Base-by-base conservation (phyloP, 2,113 vertebrate genomes). In the Calidris pygmaea region DNA sequence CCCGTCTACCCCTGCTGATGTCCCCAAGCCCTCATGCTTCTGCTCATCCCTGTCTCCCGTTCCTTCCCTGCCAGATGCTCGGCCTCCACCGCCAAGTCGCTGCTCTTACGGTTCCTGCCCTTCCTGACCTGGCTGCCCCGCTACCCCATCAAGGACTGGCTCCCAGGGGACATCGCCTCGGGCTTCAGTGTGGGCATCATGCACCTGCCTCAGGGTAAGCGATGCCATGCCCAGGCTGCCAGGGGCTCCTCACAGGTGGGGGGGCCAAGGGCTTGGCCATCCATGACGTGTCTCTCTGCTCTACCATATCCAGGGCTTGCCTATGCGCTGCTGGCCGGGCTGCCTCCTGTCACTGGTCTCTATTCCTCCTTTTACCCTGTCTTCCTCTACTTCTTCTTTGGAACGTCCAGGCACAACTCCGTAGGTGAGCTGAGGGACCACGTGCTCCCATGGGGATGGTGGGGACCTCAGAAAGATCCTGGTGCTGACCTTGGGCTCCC, bases 161-260 rank as follows among this genome's bases (percentile, higher is more conserved):
- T 98, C 20, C 34, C 98, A 1, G 99, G 99, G 15, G 99, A 99
- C 93, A 66, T 99, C 17, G 32, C 98, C 58, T 98, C 99, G 0
- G 99, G 99, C 83, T 96, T 99, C 97, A 99, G 99, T 3, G 99
- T 99, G 91, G 99, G 98, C 90, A 99, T 99, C 97, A 99, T 99
- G 98, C 99, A 99, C 95, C 98, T 99, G 67, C 99, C 99, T 12
- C 99, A 99, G 95, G 99, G 99, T 99, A 97, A 98, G 97, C 5
- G 10, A 41, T 18, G 19, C 11, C 21, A 24, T 39, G 12, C 19
- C 47, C 43, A n/a, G 52, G 26, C 52, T 84, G 48, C 30, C 1
- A 1, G 39, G 32, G 56, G 6, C 7, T 72, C 30, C 50, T 55
- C 3, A 1, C 8, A 22, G 37, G 14, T 19, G 4, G 10, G 20